Conservation (phyloP, 1,140 invertebrate species). For the Metaphire vulgaris region DNA sequence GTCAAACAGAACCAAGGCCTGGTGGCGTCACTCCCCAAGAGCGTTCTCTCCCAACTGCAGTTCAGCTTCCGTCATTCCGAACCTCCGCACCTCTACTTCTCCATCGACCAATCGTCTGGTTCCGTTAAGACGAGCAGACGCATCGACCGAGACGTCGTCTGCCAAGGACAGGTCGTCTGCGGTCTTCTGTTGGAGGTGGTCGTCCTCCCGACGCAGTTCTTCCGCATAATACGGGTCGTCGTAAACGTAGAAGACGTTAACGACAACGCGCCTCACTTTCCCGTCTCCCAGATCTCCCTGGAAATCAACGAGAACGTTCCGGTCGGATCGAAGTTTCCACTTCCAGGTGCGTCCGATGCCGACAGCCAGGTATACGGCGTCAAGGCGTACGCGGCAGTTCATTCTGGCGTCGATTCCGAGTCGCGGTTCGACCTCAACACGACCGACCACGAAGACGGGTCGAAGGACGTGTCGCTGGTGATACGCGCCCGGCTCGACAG, state of each 20-base stretch:
- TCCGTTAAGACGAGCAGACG: slow-evolving; percentile 1
- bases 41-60: neutral
- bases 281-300: slow-evolving; percentile 15
- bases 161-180: neutral
- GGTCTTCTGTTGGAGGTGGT: neutral
- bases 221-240: slow-evolving; percentile 15
- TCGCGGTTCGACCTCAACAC: neutral
- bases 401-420: neutral
- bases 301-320: slow-evolving; percentile 49
- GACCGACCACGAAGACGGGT: neutral
- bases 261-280: slow-evolving; percentile 19
- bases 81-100: neutral
- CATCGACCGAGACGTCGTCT: slow-evolving; percentile 23
- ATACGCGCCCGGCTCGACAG: neutral
- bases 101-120: slow-evolving; percentile 8
- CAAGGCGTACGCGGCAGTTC: neutral
- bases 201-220: slow-evolving; percentile 19
- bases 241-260: slow-evolving; percentile 17
- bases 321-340: slow-evolving; percentile 59
- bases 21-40: neutral
- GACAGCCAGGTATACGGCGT: slow-evolving; percentile 1
- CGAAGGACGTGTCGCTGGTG: neutral
- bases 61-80: neutral
- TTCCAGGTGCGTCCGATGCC: neutral
- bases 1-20: slow-evolving; percentile 11